Base-by-base conservation (phyloP, 2,797 vertebrate species). In the Channa striata region DNA sequence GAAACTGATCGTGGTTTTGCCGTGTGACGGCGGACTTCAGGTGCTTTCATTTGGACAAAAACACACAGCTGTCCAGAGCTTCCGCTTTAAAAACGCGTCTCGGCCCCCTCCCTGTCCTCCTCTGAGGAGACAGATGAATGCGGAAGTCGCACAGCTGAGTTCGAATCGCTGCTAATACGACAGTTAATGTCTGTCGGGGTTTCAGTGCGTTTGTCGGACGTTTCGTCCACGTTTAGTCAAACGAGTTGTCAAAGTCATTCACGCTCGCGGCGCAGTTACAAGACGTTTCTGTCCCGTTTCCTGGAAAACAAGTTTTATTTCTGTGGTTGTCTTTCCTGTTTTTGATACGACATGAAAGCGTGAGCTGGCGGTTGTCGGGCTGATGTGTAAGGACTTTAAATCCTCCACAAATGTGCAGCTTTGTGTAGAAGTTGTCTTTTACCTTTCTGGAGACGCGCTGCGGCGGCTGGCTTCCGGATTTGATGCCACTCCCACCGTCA, bases 391-490 rank as follows among this genome's bases (percentile, higher is more conserved):
- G 12, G 0, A 0, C 2, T 2, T 30, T 58, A 1, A n/a, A 6
- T 17, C 3, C 1, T 34, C 20, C 0, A 19, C 30, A 10, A 59
- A 72, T 17, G 8, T 68, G 33, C 2, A 12, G 43, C 5, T 53
- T 19, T 0, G 13, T 21, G 56, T 57, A 68, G 76, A 83, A 81
- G 59, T 77, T 68, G 34, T 8, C 52, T 52, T 89, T 88, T 92
- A 92, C 89, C 89, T 90, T 81, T 46, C 59, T 74, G 16, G 70
- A 12, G 73, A 72, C 57, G 85, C 16, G 62, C 48, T 30, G 75
- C 65, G 8, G 76, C 54, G 40, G 17, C 19, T 58, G 39, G 68
- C 65, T 91, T 91, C 89, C 88, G 80, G 87, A 8, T 78, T 86
- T 14, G 21, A 11, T 0, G 71, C 19, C 74, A 68, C 89, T 42